These are phyloP conservation scores for Montifringilla adamsi DNA, from an alignment of 2,113 vertebrate genomes.

Conservation along the genomic window DNA sequence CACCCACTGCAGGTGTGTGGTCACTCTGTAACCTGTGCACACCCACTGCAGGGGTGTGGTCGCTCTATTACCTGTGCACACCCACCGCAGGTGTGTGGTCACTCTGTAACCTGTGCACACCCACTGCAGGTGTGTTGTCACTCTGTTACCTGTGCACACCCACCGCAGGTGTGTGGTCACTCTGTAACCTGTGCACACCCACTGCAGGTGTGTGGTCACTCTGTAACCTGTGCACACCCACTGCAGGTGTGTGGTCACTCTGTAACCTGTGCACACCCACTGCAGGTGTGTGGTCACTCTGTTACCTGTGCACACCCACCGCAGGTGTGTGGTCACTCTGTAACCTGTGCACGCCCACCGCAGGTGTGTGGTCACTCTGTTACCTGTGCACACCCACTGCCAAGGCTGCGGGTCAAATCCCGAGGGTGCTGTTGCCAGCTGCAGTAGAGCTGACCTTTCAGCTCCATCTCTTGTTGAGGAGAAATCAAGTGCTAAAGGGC, in stretches of 20 bases:
- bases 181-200: not conserved
- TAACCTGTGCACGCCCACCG: not conserved
- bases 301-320: too few relatives aligned
- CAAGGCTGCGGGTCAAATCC: rapidly evolving
- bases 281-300: not conserved
- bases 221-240: not conserved
- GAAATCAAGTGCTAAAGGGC: not conserved
- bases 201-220: too few relatives aligned
- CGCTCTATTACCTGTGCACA: not conserved
- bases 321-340: too few relatives aligned
- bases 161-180: too few relatives aligned
- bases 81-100: too few relatives aligned
- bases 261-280: not conserved
- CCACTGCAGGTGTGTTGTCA: too few relatives aligned
- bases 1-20: too few relatives aligned
- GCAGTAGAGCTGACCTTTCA: not conserved
- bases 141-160: not conserved
- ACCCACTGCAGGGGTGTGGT: too few relatives aligned
- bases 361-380: too few relatives aligned
- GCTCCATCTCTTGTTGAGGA: not conserved
- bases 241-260: not conserved
- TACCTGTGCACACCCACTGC: not conserved
- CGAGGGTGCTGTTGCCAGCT: rapidly evolving
- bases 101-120: not conserved
- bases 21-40: not conserved